Base-by-base conservation (phyloP, 2,797 vertebrate genomes). In the Peromyscus aztecus region DNA sequence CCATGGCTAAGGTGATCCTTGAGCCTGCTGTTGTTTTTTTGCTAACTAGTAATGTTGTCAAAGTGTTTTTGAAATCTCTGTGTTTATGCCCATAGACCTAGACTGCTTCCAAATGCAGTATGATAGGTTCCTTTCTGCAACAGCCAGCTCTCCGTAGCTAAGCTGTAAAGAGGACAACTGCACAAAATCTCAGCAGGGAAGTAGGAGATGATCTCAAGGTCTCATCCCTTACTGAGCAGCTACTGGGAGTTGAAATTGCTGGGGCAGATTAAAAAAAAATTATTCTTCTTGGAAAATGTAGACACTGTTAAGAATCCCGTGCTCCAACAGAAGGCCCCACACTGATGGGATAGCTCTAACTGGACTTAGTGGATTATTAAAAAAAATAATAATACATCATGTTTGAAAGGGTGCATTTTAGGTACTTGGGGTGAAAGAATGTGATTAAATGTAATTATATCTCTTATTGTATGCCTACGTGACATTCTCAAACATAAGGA, bases 221-320 rank as follows among this genome's bases (percentile, higher is more conserved):
- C 7, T 67, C 11, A 49, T 10, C 1, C 21, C 63, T 52, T 24
- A 34, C 11, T 52, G 43, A 69, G 43, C 11, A 69, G 23, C 6
- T 24, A 52, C 31, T 8, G 12, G 31, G 13, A 52, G 34, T 24
- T 69, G 63, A 49, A 14, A 69, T n/a, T 69, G 6, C 43, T 49
- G 19, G 3, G 19, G 6, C 27, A 49, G 6, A 14, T 4, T 24
- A 29, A 52, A 13, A 52, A 52, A 55, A 16, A 24, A 4, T 10
- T 7, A 34, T 85, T 23, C 0, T 12, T 82, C 40, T 82, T 61
- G 24, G 10, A 24, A 29, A 31, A 52, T 52, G 2, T 16, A 7
- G 11, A 1, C 16, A 11, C 19, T 46, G 27, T 0, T 52, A 24
- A 24, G 43, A 65, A n/a, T 16, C 4, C 31, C 2, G 1, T 52